A percentile compares a stretch with the other conserved stretches of the same genome.
Evolutionary conservation across 1,140 invertebrate genomes (phyloP).

Genomic region (Delia radicum): DNA sequence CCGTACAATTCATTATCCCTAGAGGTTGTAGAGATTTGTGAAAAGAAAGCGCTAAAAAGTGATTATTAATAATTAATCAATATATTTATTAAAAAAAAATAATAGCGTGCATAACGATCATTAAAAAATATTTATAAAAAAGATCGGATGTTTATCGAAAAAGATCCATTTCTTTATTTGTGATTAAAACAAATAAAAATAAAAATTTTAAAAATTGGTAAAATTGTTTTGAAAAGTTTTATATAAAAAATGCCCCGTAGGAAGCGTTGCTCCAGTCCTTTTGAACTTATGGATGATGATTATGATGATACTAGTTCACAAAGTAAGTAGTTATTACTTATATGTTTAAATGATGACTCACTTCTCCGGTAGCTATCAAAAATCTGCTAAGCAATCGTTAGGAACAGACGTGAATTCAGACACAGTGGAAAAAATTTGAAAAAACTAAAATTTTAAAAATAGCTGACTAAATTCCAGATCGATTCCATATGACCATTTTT

Average conservation of each 20-base stretch:
- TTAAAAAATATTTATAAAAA: background rate
- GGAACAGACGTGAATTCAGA: too few species aligned
- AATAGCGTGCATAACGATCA: background rate
- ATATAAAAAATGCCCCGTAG: conserved; percentile 49
- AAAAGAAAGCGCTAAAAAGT: background rate
- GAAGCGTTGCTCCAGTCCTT: conserved; percentile 43
- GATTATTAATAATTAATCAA: background rate
- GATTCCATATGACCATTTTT: too few species aligned
- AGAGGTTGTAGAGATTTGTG: background rate
- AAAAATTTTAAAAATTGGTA: conserved; percentile 2
- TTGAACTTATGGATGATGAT: conserved; percentile 51
- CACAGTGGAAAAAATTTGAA: too few species aligned
- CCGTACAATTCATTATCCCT: background rate
- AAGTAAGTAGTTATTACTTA: conserved; percentile 29
- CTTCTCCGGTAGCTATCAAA: too few species aligned
- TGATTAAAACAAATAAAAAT: conserved; percentile 10
- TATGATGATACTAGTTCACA: conserved; percentile 51
- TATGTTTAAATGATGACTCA: too few species aligned
- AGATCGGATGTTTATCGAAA: background rate
- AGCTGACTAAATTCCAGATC: too few species aligned
- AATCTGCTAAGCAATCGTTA: too few species aligned
- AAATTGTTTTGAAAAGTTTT: background rate
- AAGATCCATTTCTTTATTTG: too few species aligned
- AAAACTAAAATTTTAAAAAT: too few species aligned
- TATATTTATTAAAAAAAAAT: background rate